Evolutionary conservation across 2,797 vertebrate species (phyloP).

Genomic region (Philypnodon macrostomus): DNA sequence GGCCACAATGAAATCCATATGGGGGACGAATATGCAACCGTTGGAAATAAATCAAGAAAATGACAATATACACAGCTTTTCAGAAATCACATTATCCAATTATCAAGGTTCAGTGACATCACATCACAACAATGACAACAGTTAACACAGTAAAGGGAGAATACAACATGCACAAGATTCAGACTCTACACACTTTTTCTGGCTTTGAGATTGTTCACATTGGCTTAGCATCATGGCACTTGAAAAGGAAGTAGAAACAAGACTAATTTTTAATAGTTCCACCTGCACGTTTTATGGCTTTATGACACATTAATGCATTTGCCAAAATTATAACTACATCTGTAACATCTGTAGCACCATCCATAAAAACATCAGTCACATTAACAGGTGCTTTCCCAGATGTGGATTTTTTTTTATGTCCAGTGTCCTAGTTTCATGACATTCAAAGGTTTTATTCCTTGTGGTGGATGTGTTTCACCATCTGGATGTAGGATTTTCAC

Average conservation of each 20-base stretch:
- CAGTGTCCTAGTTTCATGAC: background rate
- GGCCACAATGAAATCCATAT: conserved; percentile 61
- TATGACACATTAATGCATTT: conserved; percentile 23
- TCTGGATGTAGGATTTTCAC: too few species aligned
- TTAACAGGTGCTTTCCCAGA: conserved; percentile 6
- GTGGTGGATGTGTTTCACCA: too few species aligned
- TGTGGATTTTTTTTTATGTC: background rate
- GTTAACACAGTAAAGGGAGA: too few species aligned
- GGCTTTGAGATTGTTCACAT: background rate
- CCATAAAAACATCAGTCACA: background rate
- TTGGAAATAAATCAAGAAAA: too few species aligned
- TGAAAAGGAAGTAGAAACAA: conserved; percentile 20
- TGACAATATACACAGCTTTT: too few species aligned
- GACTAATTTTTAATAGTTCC: conserved; percentile 18
- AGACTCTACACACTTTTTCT: too few species aligned
- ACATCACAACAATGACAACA: too few species aligned
- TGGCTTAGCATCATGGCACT: conserved; percentile 13
- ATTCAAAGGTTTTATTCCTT: background rate
- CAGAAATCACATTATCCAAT: too few species aligned
- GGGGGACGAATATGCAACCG: conserved; percentile 56
- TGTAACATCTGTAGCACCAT: background rate
- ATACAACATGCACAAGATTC: too few species aligned
- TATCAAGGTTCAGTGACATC: too few species aligned
- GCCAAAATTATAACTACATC: conserved; percentile 26
- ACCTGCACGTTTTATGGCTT: conserved; percentile 41